phyloP scores from a whole-genome alignment of 2,797 vertebrate species.

The Xyrichtys novacula region DNA sequence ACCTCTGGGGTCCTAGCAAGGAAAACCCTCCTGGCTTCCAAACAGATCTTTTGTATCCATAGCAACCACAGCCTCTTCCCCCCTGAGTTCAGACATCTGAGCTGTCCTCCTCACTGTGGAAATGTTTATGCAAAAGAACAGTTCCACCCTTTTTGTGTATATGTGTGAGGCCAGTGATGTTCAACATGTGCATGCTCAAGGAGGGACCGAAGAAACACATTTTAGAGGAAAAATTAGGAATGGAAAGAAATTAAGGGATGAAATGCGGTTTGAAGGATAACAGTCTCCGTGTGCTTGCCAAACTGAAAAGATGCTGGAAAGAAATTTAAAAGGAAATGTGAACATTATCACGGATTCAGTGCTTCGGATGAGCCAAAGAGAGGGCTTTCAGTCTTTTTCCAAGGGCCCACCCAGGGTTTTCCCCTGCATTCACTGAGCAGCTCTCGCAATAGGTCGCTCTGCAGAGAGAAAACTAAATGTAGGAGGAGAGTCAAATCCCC shows the following conservation, averaged over 20 bases:
- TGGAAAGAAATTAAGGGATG: conserved; percentile 5
- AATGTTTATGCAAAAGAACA: conserved; percentile 76
- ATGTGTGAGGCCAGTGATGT: conserved; percentile 52
- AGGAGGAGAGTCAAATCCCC: background rate
- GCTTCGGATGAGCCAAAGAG: conserved; percentile 36
- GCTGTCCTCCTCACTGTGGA: conserved; percentile 60
- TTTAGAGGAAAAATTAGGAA: background rate
- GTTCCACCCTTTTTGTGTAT: conserved; percentile 63
- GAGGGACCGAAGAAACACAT: conserved; percentile 47
- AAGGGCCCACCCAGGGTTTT: conserved; percentile 60
- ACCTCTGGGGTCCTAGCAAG: conserved; percentile 70
- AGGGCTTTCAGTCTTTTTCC: conserved; percentile 52
- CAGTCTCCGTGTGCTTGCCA: conserved; percentile 15
- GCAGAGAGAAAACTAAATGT: background rate
- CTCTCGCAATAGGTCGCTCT: conserved; percentile 10
- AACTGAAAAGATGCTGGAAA: conserved; percentile 31
- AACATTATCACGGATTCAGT: conserved; percentile 27
- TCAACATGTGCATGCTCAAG: conserved; percentile 39
- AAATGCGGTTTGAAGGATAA: conserved; percentile 28
- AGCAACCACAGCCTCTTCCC: conserved; percentile 58
- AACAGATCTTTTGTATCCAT: conserved; percentile 67
- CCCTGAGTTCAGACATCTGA: conserved; percentile 52
- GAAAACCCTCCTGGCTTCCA: conserved; percentile 62
- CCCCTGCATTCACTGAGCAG: conserved; percentile 26
- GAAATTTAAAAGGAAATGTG: conserved; percentile 42